Percentiles rank a stretch among this genome's conserved stretches.
These are phyloP conservation scores for Triops longicaudatus DNA, from an alignment of 1,140 invertebrate genomes.

Conservation along the genomic window DNA sequence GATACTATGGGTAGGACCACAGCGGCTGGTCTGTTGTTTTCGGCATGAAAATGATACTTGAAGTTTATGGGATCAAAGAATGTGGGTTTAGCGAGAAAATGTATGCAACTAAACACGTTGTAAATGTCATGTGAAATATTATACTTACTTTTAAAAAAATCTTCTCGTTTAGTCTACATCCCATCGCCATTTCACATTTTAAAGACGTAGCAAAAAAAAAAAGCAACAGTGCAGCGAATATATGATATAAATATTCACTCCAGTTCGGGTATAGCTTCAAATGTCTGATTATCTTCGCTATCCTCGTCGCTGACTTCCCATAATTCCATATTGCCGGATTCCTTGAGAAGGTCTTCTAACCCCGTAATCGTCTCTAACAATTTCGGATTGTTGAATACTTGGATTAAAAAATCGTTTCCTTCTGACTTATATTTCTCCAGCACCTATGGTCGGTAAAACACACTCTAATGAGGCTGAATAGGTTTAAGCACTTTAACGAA, in stretches of 20 bases:
- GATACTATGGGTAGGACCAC: not conserved
- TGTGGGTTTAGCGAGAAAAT: not conserved
- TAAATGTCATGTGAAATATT: no score
- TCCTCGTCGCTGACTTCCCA: not conserved
- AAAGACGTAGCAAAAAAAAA: not conserved
- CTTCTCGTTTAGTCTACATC: not conserved
- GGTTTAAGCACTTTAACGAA: conserved; percentile 33
- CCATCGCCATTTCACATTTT: not conserved
- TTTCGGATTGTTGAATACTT: conserved; percentile 73
- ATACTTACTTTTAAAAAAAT: no score
- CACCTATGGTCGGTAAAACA: conserved; percentile 43
- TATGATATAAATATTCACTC: not conserved
- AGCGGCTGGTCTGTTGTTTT: not conserved
- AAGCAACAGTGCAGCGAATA: not conserved
- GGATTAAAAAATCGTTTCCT: conserved; percentile 67
- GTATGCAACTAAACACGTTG: not conserved
- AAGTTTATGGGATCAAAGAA: conserved; percentile 3
- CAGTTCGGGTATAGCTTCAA: not conserved
- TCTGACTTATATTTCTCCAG: conserved; percentile 55
- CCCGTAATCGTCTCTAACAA: conserved; percentile 84
- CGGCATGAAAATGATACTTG: not conserved
- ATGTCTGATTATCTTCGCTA: not conserved
- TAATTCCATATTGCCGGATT: conserved; percentile 55
- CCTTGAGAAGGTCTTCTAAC: conserved; percentile 60
- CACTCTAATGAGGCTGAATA: not conserved